These are phyloP conservation scores for Spodoptera frugiperda DNA, from an alignment of 1,140 invertebrate genomes.

Conservation along the genomic window DNA sequence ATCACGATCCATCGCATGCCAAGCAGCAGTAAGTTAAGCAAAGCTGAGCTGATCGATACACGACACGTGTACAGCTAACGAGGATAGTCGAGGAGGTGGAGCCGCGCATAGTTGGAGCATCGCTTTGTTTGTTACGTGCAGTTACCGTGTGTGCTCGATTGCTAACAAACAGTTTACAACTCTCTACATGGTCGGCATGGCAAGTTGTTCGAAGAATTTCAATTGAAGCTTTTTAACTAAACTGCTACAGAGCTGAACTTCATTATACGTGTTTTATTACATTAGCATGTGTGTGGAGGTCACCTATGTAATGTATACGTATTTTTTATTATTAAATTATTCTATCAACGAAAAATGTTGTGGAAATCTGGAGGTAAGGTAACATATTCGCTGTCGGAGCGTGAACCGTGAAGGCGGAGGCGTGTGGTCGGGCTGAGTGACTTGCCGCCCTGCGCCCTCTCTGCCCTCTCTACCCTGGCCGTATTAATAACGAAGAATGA, in stretches of 20 bases:
- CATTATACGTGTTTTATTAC: too few relatives aligned
- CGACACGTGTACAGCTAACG: slow-evolving; percentile 23
- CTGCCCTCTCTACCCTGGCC: not conserved
- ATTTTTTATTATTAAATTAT: too few relatives aligned
- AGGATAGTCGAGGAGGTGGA: not conserved
- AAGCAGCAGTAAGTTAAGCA: slow-evolving; percentile 4
- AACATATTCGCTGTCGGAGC: not conserved
- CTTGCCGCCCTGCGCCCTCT: not conserved
- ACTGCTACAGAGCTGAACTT: too few relatives aligned
- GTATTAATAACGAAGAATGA: slow-evolving; percentile 1
- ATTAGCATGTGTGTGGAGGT: too few relatives aligned
- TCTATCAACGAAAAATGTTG: too few relatives aligned
- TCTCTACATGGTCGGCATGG: too few relatives aligned
- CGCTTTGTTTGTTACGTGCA: slow-evolving; percentile 16
- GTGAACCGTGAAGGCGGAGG: slow-evolving; percentile 16
- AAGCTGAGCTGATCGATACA: slow-evolving; percentile 22
- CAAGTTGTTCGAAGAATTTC: too few relatives aligned
- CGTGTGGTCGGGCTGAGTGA: not conserved
- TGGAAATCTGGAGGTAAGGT: not conserved
- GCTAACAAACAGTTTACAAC: too few relatives aligned
- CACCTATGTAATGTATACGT: too few relatives aligned
- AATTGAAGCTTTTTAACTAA: too few relatives aligned
- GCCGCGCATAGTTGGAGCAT: not conserved
- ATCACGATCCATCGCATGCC: slow-evolving; percentile 32
- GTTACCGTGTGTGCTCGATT: too few relatives aligned